These are phyloP conservation scores for Scomberomorus guttatus DNA, from an alignment of 2,797 vertebrate species.

Conservation along the genomic window DNA sequence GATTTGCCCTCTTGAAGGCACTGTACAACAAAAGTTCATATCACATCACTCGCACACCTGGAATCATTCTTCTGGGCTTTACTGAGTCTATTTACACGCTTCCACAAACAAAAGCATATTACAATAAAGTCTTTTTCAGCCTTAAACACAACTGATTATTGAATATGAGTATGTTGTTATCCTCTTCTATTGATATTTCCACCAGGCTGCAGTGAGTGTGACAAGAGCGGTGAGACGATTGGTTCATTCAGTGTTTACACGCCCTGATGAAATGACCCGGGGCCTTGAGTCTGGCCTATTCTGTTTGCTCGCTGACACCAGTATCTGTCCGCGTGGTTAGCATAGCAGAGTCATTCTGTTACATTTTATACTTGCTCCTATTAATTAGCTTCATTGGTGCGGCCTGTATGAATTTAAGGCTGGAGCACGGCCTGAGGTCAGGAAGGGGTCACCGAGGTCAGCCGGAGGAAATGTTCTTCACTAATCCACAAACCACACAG, in stretches of 20 bases:
- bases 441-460: conserved; percentile 75
- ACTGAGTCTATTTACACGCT: conserved; percentile 51
- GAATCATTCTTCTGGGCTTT: conserved; percentile 36
- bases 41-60: conserved; percentile 32
- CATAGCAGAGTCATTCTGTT: conserved; percentile 83
- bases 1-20: conserved; percentile 29
- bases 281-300: conserved; percentile 54
- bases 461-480: conserved; percentile 49
- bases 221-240: conserved; percentile 18
- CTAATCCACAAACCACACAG: neutral
- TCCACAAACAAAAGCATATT: conserved; percentile 32
- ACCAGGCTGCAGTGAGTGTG: conserved; percentile 21
- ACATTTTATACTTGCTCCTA: conserved; percentile 83
- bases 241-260: conserved; percentile 66
- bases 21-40: conserved; percentile 26
- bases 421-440: conserved; percentile 58
- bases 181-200: conserved; percentile 51
- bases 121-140: conserved; percentile 28
- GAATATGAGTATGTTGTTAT: conserved; percentile 22
- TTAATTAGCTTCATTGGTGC: conserved; percentile 79
- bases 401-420: conserved; percentile 59
- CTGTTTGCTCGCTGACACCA: conserved; percentile 69
- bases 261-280: conserved; percentile 62
- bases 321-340: conserved; percentile 63
- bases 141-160: conserved; percentile 20